Evolutionary conservation across 1,140 invertebrate genomes (phyloP).

Genomic region (Pseudoatta argentina): DNA sequence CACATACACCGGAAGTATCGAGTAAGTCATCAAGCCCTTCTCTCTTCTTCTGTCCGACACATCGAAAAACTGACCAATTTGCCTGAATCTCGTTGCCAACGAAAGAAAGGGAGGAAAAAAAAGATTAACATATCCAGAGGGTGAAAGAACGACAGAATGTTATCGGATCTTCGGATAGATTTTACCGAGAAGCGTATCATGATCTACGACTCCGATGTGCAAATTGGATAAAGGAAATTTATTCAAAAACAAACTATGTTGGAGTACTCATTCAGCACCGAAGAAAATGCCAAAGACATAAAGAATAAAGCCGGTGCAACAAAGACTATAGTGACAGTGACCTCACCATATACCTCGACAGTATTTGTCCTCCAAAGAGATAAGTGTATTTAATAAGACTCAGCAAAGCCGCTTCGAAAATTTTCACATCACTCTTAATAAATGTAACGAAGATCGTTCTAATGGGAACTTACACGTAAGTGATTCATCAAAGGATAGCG

Average conservation of each 20-base stretch:
- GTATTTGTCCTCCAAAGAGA: constrained; percentile 66
- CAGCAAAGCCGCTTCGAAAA: neutral
- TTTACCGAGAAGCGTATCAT: constrained; percentile 42
- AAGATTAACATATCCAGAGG: neutral
- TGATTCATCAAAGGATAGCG: constrained; percentile 45
- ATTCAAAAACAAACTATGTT: neutral
- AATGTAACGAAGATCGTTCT: constrained; percentile 21
- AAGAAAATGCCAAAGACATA: constrained; percentile 55
- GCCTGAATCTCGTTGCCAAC: neutral
- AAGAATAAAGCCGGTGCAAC: constrained; percentile 42
- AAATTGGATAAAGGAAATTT: constrained; percentile 47
- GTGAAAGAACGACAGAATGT: constrained; percentile 53
- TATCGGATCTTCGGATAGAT: constrained; percentile 29
- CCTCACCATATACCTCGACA: constrained; percentile 39
- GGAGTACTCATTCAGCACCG: constrained; percentile 19
- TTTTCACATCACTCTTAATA: neutral
- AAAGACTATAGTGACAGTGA: constrained; percentile 51
- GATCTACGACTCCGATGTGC: neutral
- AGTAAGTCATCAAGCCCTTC: constrained; percentile 31
- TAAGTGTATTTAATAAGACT: constrained; percentile 48
- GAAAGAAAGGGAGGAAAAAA: constrained; percentile 19
- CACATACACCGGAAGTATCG: constrained; percentile 79
- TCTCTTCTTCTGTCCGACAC: neutral
- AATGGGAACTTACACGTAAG: constrained; percentile 34
- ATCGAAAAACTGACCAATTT: neutral